phyloP scores from a whole-genome alignment of 2,888 invertebrate genomes.

The Clostera curtula region DNA sequence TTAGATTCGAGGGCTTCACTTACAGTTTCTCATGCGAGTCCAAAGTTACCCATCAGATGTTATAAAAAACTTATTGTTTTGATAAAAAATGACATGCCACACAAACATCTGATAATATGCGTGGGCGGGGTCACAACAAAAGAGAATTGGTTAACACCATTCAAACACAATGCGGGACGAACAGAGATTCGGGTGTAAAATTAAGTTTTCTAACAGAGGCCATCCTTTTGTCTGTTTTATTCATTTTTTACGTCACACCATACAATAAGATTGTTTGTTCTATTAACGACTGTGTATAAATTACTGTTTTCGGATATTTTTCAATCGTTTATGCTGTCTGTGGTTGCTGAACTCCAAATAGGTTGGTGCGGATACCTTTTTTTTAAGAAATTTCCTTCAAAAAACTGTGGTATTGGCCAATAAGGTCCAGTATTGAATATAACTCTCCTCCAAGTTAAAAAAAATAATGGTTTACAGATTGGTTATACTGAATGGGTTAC shows the following conservation, averaged over 20 bases:
- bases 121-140: constrained; percentile 66
- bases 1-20: constrained; percentile 53
- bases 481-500: too few relatives aligned
- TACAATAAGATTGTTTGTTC: constrained; percentile 52
- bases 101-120: constrained; percentile 68
- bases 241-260: constrained; percentile 48
- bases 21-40: constrained; percentile 40
- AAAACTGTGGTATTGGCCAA: too few relatives aligned
- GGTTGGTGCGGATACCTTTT: too few relatives aligned
- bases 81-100: constrained; percentile 72
- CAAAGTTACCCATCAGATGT: constrained; percentile 37
- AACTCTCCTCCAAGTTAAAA: too few relatives aligned
- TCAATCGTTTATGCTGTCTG: constrained; percentile 23
- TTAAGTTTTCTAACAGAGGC: constrained; percentile 61
- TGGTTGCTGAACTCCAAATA: constrained; percentile 6
- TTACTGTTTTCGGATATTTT: constrained; percentile 30
- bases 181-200: constrained; percentile 69
- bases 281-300: constrained; percentile 40
- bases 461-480: too few relatives aligned
- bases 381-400: too few relatives aligned
- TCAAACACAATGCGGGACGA: constrained; percentile 55
- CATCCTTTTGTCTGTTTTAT: constrained; percentile 45
- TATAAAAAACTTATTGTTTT: constrained; percentile 67
- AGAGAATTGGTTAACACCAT: constrained; percentile 67
- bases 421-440: too few relatives aligned